These are phyloP conservation scores for Heliangelus exortis DNA, from an alignment of 2,797 vertebrate species.

Conservation along the genomic window DNA sequence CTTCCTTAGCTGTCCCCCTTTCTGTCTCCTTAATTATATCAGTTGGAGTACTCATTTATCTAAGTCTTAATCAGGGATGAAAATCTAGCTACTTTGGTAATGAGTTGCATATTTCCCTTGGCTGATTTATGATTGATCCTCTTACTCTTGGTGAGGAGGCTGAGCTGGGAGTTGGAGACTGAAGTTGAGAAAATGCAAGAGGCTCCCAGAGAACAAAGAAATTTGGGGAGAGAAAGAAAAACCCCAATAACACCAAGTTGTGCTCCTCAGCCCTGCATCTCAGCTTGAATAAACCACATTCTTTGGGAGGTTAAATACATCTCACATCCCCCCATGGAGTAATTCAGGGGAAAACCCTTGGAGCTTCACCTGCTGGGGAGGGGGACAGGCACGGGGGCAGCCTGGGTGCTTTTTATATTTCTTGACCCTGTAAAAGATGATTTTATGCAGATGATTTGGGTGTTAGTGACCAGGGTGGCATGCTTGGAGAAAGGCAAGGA, in stretches of 20 bases:
- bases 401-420: rapidly evolving
- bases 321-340: rapidly evolving
- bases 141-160: background rate
- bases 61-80: slow-evolving; percentile 69
- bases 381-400: background rate
- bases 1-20: slow-evolving; percentile 53
- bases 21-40: slow-evolving; percentile 68
- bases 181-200: background rate
- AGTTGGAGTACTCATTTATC: slow-evolving; percentile 71
- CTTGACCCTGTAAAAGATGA: background rate
- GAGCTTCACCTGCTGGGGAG: background rate
- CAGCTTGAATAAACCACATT: rapidly evolving
- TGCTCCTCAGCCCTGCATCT: background rate
- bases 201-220: slow-evolving; percentile 29
- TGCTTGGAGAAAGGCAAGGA: background rate
- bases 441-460: background rate
- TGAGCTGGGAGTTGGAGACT: background rate
- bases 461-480: rapidly evolving
- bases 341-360: background rate
- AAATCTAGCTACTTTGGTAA: slow-evolving; percentile 60
- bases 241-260: rapidly evolving
- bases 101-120: slow-evolving; percentile 47
- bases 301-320: background rate
- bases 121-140: slow-evolving; percentile 59
- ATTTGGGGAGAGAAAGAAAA: background rate